Base-by-base conservation (phyloP, 2,888 invertebrate genomes). In the Lasioglossum morio region DNA sequence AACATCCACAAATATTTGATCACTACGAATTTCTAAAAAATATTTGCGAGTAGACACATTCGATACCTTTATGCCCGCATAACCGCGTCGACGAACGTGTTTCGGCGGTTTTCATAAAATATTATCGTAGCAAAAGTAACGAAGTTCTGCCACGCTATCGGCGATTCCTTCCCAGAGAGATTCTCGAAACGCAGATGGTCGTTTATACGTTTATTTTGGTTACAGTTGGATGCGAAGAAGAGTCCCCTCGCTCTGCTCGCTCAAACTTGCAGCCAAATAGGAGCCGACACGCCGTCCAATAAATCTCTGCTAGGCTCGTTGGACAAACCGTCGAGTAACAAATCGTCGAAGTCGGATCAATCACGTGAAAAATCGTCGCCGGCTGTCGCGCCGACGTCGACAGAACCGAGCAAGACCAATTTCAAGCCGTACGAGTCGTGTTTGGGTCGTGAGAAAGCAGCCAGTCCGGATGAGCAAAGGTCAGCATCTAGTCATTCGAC, bases 191-290 rank as follows among this genome's bases (percentile, higher is more conserved):
- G 30, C 37, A 23, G 34, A 69, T n/a, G n/a, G n/a, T 43, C 12
- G 4, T 43, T 77, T 3, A 81, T 7, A 30, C 70, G 46, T 85
- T 27, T 63, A 23, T 78, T 92, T 87, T 89, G 90, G 91, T 95
- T 96, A 95, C 97, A 99, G 99, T 96, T 99, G 97, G 99, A 99
- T 96, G 98, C 99, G 90, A 99, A 99, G 96, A 99, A 99, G 96
- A 99, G 99, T 96, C 99, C 99, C 30, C 96, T 99, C 95, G 99
- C 99, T 75, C 96, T 99, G 87, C 96, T 99, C 93, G 99, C 99
- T 78, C 99, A 99, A 95, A 99, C 99, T 79, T 99, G 99, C 96
- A 99, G 99, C 95, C 99, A 99, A 94, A 99, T 99, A 94, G 99
- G 99, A 88, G 97, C 98, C 8, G 99, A 99, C 95, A 96, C 98